Evolutionary conservation across 2,888 invertebrate genomes (phyloP).

Genomic region (Anthrax anthrax): DNA sequence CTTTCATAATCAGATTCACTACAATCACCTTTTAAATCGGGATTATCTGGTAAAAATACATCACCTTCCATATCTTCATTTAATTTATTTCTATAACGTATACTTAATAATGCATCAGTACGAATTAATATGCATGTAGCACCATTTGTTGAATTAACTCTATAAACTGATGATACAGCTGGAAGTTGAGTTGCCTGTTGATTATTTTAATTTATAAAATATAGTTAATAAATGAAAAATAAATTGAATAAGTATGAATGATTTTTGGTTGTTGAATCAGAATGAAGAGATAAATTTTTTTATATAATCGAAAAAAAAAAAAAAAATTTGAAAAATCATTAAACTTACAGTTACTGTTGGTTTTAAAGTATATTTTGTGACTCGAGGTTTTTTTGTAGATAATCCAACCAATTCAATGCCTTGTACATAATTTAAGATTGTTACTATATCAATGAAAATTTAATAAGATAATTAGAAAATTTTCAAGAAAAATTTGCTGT

Average conservation of each 20-base stretch:
- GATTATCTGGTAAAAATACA: slow-evolving; percentile 60
- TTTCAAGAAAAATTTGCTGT: too few species aligned
- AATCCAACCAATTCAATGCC: slow-evolving; percentile 42
- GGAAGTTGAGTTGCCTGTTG: slow-evolving; percentile 27
- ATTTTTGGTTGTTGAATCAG: too few species aligned
- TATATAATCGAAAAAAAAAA: too few species aligned
- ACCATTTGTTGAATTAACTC: slow-evolving; percentile 52
- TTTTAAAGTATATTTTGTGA: slow-evolving; percentile 49
- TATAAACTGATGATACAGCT: slow-evolving; percentile 44
- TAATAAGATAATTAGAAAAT: neutral
- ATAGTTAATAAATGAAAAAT: neutral
- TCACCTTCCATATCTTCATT: slow-evolving; percentile 52
- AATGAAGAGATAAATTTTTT: too few species aligned
- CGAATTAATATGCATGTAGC: slow-evolving; percentile 66
- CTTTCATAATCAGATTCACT: slow-evolving; percentile 58
- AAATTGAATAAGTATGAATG: neutral
- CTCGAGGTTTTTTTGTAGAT: slow-evolving; percentile 47
- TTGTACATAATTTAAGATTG: slow-evolving; percentile 17
- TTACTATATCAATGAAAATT: slow-evolving; percentile 15
- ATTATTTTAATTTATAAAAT: too few species aligned
- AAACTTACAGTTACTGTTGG: slow-evolving; percentile 24
- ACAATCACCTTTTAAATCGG: slow-evolving; percentile 58
- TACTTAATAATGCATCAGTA: slow-evolving; percentile 60
- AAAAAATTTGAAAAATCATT: too few species aligned
- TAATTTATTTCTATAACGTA: slow-evolving; percentile 53